Percentiles rank a stretch among this genome's conserved stretches.
Conservation (phyloP, 2,888 invertebrate species). For the Rutpela maculata region DNA sequence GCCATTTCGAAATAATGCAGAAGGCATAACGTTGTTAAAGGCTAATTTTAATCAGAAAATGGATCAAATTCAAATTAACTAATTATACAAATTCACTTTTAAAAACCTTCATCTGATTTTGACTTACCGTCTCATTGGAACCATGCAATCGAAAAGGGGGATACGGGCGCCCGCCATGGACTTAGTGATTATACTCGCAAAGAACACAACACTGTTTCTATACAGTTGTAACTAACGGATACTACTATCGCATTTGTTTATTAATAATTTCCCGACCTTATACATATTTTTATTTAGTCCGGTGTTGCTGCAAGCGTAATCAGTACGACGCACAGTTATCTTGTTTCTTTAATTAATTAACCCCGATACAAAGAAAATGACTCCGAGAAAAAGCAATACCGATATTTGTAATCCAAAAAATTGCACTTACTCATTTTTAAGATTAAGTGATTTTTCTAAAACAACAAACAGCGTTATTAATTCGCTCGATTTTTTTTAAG, state of each 20-base stretch:
- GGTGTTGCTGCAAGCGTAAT: background rate
- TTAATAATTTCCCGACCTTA: background rate
- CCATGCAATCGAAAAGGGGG: background rate
- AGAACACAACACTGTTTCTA: no score
- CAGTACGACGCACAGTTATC: background rate
- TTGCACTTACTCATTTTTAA: conserved; percentile 1
- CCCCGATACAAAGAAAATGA: background rate
- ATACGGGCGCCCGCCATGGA: background rate
- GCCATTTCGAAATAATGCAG: no score
- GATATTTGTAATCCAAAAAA: background rate
- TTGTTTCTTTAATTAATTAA: background rate
- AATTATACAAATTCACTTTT: background rate
- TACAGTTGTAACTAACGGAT: no score
- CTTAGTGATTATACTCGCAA: background rate
- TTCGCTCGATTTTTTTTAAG: background rate
- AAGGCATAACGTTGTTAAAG: no score
- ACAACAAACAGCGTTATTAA: background rate
- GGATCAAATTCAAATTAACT: no score
- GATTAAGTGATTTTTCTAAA: background rate
- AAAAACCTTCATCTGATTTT: background rate
- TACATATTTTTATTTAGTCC: background rate
- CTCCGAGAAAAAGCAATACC: background rate
- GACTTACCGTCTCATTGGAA: conserved; percentile 1
- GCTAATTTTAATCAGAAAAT: no score
- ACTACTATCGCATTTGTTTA: no score